These are phyloP conservation scores for Lithobates pipiens DNA, from an alignment of 2,797 vertebrate genomes.

Conservation along the genomic window DNA sequence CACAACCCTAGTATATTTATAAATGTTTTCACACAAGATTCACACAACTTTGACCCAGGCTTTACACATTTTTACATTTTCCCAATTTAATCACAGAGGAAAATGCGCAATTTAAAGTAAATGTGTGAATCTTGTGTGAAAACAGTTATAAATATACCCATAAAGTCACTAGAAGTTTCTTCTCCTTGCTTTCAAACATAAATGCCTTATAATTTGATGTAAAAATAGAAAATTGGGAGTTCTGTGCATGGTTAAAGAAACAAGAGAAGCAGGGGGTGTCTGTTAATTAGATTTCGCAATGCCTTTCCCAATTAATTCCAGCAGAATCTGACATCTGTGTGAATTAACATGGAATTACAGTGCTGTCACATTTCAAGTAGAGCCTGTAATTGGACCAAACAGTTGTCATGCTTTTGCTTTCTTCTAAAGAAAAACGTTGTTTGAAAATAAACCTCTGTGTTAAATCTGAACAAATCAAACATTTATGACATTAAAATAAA, in stretches of 20 bases:
- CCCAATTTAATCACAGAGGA: too few species aligned
- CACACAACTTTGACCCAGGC: too few species aligned
- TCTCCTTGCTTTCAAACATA: slow-evolving; percentile 6
- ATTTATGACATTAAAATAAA: background rate
- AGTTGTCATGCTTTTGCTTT: slow-evolving; percentile 32
- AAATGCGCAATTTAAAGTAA: too few species aligned
- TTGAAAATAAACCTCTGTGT: slow-evolving; percentile 29
- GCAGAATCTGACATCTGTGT: slow-evolving; percentile 49
- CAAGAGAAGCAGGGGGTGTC: slow-evolving; percentile 43
- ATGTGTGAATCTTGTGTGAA: too few species aligned
- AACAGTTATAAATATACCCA: too few species aligned
- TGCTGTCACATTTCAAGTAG: slow-evolving; percentile 44
- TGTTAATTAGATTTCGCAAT: slow-evolving; percentile 55
- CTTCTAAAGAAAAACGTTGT: slow-evolving; percentile 1
- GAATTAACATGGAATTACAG: slow-evolving; percentile 45
- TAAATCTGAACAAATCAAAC: slow-evolving; percentile 16
- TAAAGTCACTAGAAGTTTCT: slow-evolving; percentile 6
- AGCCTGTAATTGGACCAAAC: slow-evolving; percentile 51
- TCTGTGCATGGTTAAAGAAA: slow-evolving; percentile 10
- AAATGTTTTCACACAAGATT: too few species aligned
- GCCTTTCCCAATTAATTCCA: slow-evolving; percentile 54
- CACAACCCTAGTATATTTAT: too few species aligned
- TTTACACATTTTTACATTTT: too few species aligned
- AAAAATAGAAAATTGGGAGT: slow-evolving; percentile 14
- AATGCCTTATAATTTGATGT: background rate